Conservation (phyloP, 2,797 vertebrate genomes). For the Trachops cirrhosus region DNA sequence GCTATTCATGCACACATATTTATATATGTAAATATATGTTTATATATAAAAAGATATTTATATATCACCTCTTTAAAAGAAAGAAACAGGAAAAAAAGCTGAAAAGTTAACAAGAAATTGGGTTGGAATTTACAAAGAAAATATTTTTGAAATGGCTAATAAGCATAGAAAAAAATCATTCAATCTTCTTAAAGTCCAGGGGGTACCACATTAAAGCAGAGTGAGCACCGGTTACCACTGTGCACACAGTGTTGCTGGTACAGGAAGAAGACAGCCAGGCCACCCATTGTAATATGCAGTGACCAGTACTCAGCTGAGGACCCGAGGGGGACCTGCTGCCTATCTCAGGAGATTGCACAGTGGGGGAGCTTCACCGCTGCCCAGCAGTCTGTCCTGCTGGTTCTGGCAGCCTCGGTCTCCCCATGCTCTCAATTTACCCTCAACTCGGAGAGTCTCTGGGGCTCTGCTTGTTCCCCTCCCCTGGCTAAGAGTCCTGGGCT, state of each 20-base stretch:
- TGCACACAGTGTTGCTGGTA: not conserved
- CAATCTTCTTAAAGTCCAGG: not conserved
- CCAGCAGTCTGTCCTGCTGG: not conserved
- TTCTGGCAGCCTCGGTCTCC: not conserved
- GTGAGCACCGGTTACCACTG: not conserved
- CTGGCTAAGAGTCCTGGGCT: not conserved
- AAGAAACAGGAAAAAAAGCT: not conserved
- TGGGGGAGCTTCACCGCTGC: too few species aligned
- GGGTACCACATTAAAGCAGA: not conserved
- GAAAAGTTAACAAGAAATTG: not conserved
- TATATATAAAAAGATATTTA: not conserved
- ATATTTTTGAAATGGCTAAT: not conserved
- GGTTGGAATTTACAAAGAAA: not conserved
- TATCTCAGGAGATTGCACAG: too few species aligned
- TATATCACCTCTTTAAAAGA: not conserved
- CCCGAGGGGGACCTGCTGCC: fast-evolving
- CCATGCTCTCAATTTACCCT: too few species aligned
- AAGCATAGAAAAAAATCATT: not conserved
- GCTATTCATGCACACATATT: not conserved
- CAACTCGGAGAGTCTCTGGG: not conserved
- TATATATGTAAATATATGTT: not conserved
- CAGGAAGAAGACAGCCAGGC: not conserved
- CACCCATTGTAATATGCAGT: not conserved
- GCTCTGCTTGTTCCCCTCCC: not conserved
- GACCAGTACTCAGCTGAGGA: not conserved